Base-by-base conservation (phyloP, 2,888 invertebrate genomes). In the Buathra laborator region DNA sequence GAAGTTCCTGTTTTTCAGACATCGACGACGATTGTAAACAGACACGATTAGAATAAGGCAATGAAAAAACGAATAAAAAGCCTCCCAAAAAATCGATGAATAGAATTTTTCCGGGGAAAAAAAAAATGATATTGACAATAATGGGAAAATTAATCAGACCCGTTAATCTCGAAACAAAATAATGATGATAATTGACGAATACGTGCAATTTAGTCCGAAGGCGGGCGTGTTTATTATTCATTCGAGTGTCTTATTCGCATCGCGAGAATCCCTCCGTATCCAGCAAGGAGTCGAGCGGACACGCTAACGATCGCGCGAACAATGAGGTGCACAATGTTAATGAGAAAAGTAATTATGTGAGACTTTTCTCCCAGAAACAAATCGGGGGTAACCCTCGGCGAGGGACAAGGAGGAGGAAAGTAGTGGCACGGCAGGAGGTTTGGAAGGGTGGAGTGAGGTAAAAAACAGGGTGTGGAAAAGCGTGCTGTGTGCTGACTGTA, bases 301-400 rank as follows among this genome's bases (percentile, higher is more conserved):
- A 71, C 75, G 79, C 85, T 85, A 85, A 85, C 85, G 85, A 85
- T 84, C 88, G 76, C 84, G 77, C 82, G 87, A 88, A 92, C 92
- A 93, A 92, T 92, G 90, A 90, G 86, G 87, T 32, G 70, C 81
- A 90, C 90, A 90, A 88, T 91, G 90, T 92, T 93, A 92, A 92
- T 90, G 92, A 92, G 92, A 91, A 91, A 91, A 92, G 92, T 93
- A 92, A 93, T 92, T 92, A 92, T 89, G 88, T 88, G 88, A 86
- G 88, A 90, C 87, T 88, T 87, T 90, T 88, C 88, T 87, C 85
- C 86, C 85, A 87, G 89, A 88, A 92, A 91, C 90, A 82, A 75
- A 79, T 81, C 64, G 64, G 67, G 62, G 68, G 53, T 29, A 19
- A 67, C 72, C 56, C 68, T 62, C 32, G 24, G 48, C 14, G 37